Evolutionary conservation across 2,113 vertebrate genomes (phyloP).

Genomic region (Machaerirhynchus nigripectus): DNA sequence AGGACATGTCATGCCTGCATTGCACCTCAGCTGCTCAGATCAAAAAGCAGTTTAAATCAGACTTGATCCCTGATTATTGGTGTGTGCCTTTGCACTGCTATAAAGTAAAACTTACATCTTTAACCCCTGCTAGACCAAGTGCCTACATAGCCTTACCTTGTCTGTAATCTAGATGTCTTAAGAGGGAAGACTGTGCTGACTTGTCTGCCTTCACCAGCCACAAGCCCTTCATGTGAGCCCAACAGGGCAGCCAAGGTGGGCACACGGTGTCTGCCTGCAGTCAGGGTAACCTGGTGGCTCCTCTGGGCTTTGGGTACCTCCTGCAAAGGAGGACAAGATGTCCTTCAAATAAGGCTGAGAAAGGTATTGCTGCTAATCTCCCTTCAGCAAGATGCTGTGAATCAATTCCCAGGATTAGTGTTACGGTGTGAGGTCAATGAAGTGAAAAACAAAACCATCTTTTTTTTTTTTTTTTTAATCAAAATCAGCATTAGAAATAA

Average conservation of each 20-base stretch:
- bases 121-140: neutral
- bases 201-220: neutral
- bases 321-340: neutral
- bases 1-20: neutral
- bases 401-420: neutral
- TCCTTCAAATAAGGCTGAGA: neutral
- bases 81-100: neutral
- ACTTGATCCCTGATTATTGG: neutral
- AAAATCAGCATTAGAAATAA: neutral
- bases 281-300: neutral
- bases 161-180: neutral
- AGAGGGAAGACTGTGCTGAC: neutral
- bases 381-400: neutral
- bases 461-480: neutral
- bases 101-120: neutral
- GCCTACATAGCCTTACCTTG: neutral
- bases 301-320: neutral
- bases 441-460: neutral
- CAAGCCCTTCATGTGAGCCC: accelerated
- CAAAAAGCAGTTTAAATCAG: neutral
- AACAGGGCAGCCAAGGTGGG: neutral
- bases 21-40: neutral
- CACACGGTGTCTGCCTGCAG: accelerated
- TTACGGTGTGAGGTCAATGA: neutral
- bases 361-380: neutral